A percentile compares a stretch with the other conserved stretches of the same genome.
Conservation (phyloP, 2,888 invertebrate species). For the Spatulosminthurus flaviceps region DNA sequence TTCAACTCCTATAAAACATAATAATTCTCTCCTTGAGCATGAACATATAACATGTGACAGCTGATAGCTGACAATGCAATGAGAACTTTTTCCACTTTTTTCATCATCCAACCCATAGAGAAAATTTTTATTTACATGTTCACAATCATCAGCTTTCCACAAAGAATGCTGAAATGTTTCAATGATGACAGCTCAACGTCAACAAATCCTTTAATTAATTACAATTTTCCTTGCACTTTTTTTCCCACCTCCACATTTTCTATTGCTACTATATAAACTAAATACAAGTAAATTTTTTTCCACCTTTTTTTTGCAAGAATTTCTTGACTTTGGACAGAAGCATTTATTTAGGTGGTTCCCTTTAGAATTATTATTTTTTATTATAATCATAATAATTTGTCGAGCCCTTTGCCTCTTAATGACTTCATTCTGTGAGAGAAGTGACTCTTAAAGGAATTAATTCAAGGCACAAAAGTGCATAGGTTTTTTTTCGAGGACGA, state of each 20-base stretch:
- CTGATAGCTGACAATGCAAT: too few relatives aligned
- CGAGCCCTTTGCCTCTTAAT: not conserved
- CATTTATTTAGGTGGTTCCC: not conserved
- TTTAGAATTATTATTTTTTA: too few relatives aligned
- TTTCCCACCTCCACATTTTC: not conserved
- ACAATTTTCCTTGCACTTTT: slow-evolving; percentile 19
- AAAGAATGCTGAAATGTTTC: not conserved
- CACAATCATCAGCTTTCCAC: too few relatives aligned
- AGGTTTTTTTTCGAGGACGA: not conserved
- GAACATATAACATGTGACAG: too few relatives aligned
- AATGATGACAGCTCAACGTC: slow-evolving; percentile 23
- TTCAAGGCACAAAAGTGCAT: not conserved
- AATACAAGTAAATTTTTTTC: not conserved
- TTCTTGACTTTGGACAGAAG: not conserved
- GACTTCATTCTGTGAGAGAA: not conserved
- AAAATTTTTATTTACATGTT: too few relatives aligned
- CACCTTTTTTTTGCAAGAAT: not conserved
- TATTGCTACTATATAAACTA: too few relatives aligned
- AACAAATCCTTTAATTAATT: not conserved
- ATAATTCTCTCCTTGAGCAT: too few relatives aligned
- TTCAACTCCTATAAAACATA: not conserved
- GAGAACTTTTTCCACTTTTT: too few relatives aligned
- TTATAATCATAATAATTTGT: not conserved
- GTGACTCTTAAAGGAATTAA: not conserved
- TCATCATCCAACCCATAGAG: too few relatives aligned